phyloP scores from a whole-genome alignment of 1,140 invertebrate genomes.

The Paraescarpia echinospica region DNA sequence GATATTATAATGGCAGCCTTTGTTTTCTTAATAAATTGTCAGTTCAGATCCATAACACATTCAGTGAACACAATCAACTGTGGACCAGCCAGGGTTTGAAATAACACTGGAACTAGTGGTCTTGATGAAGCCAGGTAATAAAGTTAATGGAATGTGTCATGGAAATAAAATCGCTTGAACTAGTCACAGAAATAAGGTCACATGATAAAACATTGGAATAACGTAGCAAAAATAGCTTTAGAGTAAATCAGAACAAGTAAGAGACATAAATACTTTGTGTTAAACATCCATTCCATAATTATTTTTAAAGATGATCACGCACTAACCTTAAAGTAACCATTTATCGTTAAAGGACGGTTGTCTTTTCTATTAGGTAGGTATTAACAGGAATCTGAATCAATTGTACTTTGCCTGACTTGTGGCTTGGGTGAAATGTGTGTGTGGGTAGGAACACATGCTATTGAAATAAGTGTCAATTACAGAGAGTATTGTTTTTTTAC shows the following conservation, averaged over 20 bases:
- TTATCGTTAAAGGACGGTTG: not conserved
- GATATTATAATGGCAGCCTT: no score
- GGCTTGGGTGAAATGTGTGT: no score
- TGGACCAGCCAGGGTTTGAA: not conserved
- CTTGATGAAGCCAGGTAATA: not conserved
- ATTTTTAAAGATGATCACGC: not conserved
- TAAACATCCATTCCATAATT: not conserved
- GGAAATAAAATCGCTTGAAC: not conserved
- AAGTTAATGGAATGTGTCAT: no score
- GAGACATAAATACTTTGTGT: not conserved
- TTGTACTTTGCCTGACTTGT: no score
- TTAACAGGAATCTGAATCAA: not conserved
- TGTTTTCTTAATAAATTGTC: not conserved
- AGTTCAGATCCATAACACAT: not conserved
- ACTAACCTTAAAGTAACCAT: not conserved
- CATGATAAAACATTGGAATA: no score
- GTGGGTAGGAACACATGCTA: no score
- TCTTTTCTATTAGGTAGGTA: not conserved
- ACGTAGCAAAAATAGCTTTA: not conserved
- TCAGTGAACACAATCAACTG: no score
- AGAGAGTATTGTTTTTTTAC: no score
- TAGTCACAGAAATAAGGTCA: no score
- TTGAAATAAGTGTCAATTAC: no score
- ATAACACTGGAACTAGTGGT: not conserved
- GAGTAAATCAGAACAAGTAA: not conserved